Conservation (phyloP, 2,888 invertebrate species). For the Drosophila neoperkinsi region DNA sequence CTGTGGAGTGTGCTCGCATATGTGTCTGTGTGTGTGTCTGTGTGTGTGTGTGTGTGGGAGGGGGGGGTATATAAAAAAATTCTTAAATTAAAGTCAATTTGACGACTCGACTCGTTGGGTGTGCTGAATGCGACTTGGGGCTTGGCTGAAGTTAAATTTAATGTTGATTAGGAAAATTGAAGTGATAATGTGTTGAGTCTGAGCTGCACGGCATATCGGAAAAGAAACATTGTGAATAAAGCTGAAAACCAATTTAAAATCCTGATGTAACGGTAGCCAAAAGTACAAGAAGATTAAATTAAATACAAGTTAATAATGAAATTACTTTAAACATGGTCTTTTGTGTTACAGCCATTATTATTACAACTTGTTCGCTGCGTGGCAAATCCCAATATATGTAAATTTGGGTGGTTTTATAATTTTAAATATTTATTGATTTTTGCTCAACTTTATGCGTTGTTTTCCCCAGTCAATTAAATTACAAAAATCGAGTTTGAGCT, state of each 20-base stretch:
- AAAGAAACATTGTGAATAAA: constrained; percentile 1
- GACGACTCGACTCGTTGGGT: constrained; percentile 39
- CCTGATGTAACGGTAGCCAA: not conserved
- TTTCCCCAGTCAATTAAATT: not conserved
- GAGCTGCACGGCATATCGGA: not conserved
- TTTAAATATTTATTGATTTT: not conserved
- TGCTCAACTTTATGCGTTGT: not conserved
- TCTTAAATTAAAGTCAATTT: constrained; percentile 74
- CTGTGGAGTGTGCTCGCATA: constrained; percentile 6
- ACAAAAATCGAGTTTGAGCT: not conserved
- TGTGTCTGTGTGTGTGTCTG: constrained; percentile 1
- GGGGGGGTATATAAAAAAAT: constrained; percentile 59
- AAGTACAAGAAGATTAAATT: not conserved
- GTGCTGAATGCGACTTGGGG: constrained; percentile 16
- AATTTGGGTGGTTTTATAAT: not conserved
- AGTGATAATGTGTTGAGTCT: constrained; percentile 50
- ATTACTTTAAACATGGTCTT: not conserved
- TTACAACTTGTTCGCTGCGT: not conserved
- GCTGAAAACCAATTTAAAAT: not conserved
- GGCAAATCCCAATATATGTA: not conserved
- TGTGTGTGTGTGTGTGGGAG: constrained; percentile 1
- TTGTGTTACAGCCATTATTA: not conserved
- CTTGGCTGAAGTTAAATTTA: constrained; percentile 50
- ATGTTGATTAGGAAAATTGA: constrained; percentile 70
- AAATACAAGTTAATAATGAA: not conserved